Evolutionary conservation across 2,113 vertebrate species (phyloP).

Genomic region (Macroglossus sobrinus): DNA sequence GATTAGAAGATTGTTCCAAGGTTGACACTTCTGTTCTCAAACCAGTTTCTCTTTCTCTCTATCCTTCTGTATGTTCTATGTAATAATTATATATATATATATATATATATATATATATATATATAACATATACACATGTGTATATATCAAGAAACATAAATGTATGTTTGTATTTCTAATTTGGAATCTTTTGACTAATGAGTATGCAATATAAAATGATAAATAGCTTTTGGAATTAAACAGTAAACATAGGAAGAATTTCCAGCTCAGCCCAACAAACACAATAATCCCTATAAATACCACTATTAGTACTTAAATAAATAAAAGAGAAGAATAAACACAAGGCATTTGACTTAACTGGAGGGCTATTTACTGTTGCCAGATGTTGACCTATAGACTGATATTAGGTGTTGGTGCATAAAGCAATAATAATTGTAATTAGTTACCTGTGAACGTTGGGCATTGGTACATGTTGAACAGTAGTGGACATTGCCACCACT

Average conservation of each 20-base stretch:
- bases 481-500: fast-evolving
- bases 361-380: not conserved
- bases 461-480: not conserved
- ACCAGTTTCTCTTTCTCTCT: constrained; percentile 2
- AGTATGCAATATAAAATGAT: not conserved
- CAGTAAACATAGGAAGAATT: constrained; percentile 36
- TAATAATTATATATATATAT: not conserved
- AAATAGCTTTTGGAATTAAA: constrained; percentile 10
- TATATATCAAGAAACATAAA: not conserved
- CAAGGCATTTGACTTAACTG: not conserved
- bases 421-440: no score
- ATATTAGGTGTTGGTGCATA: not conserved
- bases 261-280: constrained; percentile 3
- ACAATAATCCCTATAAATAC: not conserved
- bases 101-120: not conserved
- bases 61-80: not conserved
- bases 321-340: constrained; percentile 12
- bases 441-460: not conserved
- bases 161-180: not conserved
- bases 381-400: not conserved
- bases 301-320: not conserved
- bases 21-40: not conserved
- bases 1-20: not conserved
- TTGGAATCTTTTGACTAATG: not conserved
- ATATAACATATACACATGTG: not conserved